A percentile compares a stretch with the other conserved stretches of the same genome.
phyloP scores from a whole-genome alignment of 2,888 invertebrate genomes.

The Trichopoda pennipes region DNA sequence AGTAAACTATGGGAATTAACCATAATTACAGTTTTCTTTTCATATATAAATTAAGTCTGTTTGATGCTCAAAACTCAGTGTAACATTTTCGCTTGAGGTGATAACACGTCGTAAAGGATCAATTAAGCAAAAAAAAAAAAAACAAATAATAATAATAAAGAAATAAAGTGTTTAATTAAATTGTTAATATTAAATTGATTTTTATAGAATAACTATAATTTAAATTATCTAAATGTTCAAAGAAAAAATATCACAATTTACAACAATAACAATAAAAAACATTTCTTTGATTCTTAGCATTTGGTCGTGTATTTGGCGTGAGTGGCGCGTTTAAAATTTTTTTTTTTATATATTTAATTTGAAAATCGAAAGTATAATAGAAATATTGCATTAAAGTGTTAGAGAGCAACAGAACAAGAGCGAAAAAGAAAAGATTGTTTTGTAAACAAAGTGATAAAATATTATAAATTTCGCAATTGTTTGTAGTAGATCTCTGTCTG shows the following conservation, averaged over 20 bases:
- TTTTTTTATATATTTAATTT: not conserved
- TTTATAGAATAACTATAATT: not conserved
- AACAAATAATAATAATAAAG: no score
- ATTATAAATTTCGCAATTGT: not conserved
- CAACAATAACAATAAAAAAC: not conserved
- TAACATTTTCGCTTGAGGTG: no score
- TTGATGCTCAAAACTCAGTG: no score
- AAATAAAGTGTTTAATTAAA: not conserved
- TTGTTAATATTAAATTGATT: not conserved
- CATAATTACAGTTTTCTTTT: no score
- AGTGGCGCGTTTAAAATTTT: conserved; percentile 14
- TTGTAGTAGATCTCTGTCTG: conserved; percentile 16
- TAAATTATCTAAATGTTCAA: conserved; percentile 13
- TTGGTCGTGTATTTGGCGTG: conserved; percentile 8
- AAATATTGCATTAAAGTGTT: not conserved
- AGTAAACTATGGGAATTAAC: no score
- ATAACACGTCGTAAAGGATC: no score
- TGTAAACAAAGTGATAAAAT: conserved; percentile 5
- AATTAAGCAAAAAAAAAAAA: no score
- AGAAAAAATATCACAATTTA: conserved; percentile 12
- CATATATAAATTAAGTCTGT: no score
- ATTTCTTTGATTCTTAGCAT: conserved; percentile 1
- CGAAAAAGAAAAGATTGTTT: not conserved
- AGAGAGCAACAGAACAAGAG: not conserved
- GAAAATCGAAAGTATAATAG: not conserved